Percentiles rank a stretch among this genome's conserved stretches.
These are phyloP conservation scores for Tachina fera DNA, from an alignment of 2,888 invertebrate genomes.

Conservation along the genomic window DNA sequence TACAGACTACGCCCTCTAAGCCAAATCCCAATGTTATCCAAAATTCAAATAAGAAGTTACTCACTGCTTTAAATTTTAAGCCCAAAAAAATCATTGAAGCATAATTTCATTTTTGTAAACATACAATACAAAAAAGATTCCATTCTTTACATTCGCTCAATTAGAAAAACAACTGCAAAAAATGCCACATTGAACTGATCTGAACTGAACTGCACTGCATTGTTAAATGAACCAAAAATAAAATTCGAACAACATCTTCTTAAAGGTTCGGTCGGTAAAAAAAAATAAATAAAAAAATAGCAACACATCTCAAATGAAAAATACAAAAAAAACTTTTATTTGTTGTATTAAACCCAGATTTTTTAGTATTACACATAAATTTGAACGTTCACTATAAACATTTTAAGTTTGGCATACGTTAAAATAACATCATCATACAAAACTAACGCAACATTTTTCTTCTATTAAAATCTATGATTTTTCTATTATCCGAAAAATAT, in stretches of 20 bases:
- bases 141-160: conserved; percentile 51
- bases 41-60: too few species aligned
- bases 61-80: too few species aligned
- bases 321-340: conserved; percentile 47
- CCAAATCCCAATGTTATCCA: too few species aligned
- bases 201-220: conserved; percentile 51
- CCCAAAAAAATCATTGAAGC: too few species aligned
- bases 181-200: conserved; percentile 24
- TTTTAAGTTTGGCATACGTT: conserved; percentile 71
- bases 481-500: conserved; percentile 36
- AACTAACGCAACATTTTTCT: conserved; percentile 68
- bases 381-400: conserved; percentile 70
- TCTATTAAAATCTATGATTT: conserved; percentile 31
- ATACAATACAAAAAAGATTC: not conserved
- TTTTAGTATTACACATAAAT: conserved; percentile 70
- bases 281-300: conserved; percentile 33
- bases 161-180: conserved; percentile 10
- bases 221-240: conserved; percentile 26
- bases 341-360: conserved; percentile 62
- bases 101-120: too few species aligned
- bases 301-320: conserved; percentile 14
- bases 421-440: conserved; percentile 69
- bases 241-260: conserved; percentile 66
- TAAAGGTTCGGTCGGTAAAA: conserved; percentile 60
- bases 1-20: too few species aligned